Evolutionary conservation across 1,140 invertebrate genomes (phyloP).

Genomic region (Chymomyza costata): DNA sequence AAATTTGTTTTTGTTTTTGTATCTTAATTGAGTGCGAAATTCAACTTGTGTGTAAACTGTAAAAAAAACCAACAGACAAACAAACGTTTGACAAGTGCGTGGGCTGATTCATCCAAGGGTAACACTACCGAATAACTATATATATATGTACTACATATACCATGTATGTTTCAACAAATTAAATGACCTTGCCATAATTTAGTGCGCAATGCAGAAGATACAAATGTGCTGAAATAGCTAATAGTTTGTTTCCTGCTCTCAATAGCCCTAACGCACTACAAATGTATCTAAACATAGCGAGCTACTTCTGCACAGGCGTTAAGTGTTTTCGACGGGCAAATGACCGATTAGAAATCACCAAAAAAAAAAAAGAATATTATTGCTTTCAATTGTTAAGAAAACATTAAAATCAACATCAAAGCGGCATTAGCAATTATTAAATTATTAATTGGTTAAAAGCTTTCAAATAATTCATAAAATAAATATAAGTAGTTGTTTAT

Average conservation of each 20-base stretch:
- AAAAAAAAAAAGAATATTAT: no score
- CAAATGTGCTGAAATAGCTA: no score
- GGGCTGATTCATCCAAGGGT: conserved; percentile 23
- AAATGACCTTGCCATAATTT: no score
- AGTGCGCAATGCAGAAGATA: no score
- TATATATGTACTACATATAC: no score
- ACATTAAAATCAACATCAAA: conserved; percentile 31
- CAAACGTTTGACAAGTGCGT: conserved; percentile 25
- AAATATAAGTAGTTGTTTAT: conserved; percentile 18
- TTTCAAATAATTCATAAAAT: conserved; percentile 36
- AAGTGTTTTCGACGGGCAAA: conserved; percentile 43
- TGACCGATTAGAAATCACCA: conserved; percentile 66
- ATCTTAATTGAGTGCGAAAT: no score
- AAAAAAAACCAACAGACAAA: conserved; percentile 8
- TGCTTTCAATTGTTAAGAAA: no score
- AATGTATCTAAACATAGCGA: no score
- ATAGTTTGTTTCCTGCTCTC: conserved; percentile 27
- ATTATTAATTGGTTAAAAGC: conserved; percentile 38
- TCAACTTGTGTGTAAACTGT: conserved; percentile 32
- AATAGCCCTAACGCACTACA: conserved; percentile 5
- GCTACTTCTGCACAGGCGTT: no score
- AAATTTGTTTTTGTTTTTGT: conserved; percentile 8
- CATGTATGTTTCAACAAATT: no score
- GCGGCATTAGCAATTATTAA: conserved; percentile 34
- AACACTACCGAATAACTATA: no score